Conservation (phyloP, 2,888 invertebrate species). For the Patella depressa region DNA sequence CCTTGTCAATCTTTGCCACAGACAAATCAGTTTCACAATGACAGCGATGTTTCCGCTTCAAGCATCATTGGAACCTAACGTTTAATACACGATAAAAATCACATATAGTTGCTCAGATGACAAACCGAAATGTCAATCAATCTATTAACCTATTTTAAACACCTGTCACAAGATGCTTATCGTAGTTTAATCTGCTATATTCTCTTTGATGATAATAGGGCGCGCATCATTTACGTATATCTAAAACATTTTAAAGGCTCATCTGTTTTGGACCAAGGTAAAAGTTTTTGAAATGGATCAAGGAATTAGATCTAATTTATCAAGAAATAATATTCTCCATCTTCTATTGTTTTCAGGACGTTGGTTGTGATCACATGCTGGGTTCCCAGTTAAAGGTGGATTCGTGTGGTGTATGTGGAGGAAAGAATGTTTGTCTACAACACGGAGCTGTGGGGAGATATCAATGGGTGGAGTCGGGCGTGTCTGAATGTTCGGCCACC, state of each 20-base stretch:
- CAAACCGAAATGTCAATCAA: not conserved
- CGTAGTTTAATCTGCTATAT: too few species aligned
- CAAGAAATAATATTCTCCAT: not conserved
- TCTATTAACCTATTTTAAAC: not conserved
- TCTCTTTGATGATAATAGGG: too few species aligned
- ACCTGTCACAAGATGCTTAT: not conserved
- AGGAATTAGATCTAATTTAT: not conserved
- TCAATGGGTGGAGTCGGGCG: conserved; percentile 80
- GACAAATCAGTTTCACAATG: too few species aligned
- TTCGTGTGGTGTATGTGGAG: conserved; percentile 75
- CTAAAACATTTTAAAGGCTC: not conserved
- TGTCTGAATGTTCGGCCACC: conserved; percentile 89
- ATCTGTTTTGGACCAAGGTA: not conserved
- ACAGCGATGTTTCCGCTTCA: too few species aligned
- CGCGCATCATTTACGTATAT: too few species aligned
- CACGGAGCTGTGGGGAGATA: conserved; percentile 72
- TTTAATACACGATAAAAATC: too few species aligned
- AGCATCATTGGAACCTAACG: too few species aligned
- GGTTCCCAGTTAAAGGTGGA: conserved; percentile 74
- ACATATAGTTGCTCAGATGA: too few species aligned
- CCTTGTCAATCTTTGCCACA: too few species aligned
- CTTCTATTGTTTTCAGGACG: conserved; percentile 67
- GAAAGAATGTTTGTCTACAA: conserved; percentile 76
- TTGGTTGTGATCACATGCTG: conserved; percentile 75
- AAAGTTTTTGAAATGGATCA: not conserved